Evolutionary conservation across 2,797 vertebrate genomes (phyloP), one percentile per base, ranked within the genome.

Genomic region (Clarias pachynema): DNA sequence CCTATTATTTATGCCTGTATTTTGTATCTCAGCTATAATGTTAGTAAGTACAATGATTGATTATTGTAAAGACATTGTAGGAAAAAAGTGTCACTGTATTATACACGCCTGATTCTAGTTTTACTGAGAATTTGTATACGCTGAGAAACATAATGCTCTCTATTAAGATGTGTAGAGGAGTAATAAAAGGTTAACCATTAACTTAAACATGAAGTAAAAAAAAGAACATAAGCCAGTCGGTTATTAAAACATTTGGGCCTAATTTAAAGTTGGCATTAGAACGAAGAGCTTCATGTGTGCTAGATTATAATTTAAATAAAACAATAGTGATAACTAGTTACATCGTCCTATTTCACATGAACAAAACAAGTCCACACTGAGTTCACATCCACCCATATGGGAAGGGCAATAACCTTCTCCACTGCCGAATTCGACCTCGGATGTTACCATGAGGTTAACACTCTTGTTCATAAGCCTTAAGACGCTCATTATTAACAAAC

Each of bases 181-280:
- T 22, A 82, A 79, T 81, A 85, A 79, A 87, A 86, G 44, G 66
- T 84, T 34, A 87, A 82, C 73, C 57, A 85, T 86, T 89, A 82
- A 86, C 85, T 79, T 65, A 24, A 37, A 37, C 44, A 2, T 24
- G 24, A 29, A 34, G 20, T 18, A 24, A 74, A 68, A 22, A 22
- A 26, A 62, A 53, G 12, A 49, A 7, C 20, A n/a, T 20, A 29
- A 44, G 26, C 14, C 31, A 22, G 53, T 31, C 16, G 9, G 31
- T 12, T 24, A 49, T 77, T 40, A 26, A 65, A 53, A 14, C 15
- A 53, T 16, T 20, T 26, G 0, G 9, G 3, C 22, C 9, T 44
- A 16, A 79, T 83, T 73, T 8, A 16, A 40, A 14, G 34, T 60
- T 53, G 14, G 5, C 34, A 18, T 29, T 16, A 63, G 59, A 65